These are phyloP conservation scores for Hafferia zeledoni DNA, from an alignment of 2,797 vertebrate species.

Conservation along the genomic window DNA sequence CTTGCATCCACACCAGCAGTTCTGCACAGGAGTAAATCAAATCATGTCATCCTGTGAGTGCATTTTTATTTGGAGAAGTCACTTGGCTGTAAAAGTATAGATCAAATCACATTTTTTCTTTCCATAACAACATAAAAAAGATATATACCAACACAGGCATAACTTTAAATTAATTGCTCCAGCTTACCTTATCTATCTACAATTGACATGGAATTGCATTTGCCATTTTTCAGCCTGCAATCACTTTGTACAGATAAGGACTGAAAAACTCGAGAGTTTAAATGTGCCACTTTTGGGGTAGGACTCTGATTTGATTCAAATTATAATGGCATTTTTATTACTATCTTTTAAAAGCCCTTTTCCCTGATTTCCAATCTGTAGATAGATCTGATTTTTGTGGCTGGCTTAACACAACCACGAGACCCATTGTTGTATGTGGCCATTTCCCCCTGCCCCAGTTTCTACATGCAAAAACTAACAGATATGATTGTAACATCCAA, in stretches of 20 bases:
- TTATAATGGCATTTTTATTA: background rate
- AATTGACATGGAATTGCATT: background rate
- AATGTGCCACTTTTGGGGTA: background rate
- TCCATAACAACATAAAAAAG: background rate
- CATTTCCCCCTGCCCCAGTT: background rate
- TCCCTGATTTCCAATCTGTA: background rate
- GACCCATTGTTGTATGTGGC: background rate
- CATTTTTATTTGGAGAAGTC: background rate
- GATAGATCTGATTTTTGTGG: background rate
- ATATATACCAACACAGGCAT: background rate
- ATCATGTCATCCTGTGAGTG: background rate
- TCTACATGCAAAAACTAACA: background rate
- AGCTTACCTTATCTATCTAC: background rate
- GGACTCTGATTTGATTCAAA: background rate
- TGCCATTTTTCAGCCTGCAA: background rate
- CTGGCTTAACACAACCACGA: background rate
- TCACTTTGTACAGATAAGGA: background rate
- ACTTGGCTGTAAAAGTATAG: background rate
- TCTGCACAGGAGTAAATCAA: background rate
- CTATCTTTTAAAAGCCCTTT: background rate
- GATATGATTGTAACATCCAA: background rate
- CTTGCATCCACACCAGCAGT: background rate
- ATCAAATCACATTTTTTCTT: background rate
- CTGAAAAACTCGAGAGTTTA: background rate
- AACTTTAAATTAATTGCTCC: background rate